Percentiles rank a stretch among this genome's conserved stretches.
These are phyloP conservation scores for Artibeus jamaicensis DNA, from an alignment of 2,797 vertebrate species.

Conservation along the genomic window DNA sequence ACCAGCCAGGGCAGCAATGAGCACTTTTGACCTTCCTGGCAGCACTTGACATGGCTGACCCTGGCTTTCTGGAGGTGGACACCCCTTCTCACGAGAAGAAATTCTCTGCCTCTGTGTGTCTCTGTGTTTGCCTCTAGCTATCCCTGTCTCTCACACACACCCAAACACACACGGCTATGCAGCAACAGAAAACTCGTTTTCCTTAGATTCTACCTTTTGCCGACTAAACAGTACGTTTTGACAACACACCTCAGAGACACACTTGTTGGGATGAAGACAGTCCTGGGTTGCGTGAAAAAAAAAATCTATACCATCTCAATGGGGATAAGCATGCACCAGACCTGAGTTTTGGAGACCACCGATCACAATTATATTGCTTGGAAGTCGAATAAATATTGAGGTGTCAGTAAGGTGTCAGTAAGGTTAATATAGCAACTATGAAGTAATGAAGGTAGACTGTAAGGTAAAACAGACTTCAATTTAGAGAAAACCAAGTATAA, in stretches of 20 bases:
- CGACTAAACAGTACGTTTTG: not conserved
- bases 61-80: not conserved
- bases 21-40: not conserved
- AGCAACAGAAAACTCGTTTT: constrained; percentile 14
- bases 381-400: constrained; percentile 33
- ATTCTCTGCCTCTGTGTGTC: not conserved
- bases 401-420: not conserved
- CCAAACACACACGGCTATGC: not conserved
- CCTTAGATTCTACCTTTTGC: not conserved
- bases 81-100: not conserved
- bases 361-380: not conserved
- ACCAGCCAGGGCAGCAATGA: not conserved
- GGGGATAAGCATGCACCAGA: not conserved
- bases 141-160: not conserved
- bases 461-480: constrained; percentile 19
- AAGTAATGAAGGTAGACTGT: not conserved
- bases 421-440: constrained; percentile 2
- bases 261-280: not conserved
- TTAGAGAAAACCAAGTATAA: constrained; percentile 24
- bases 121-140: not conserved
- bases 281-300: not conserved
- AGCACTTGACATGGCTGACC: not conserved
- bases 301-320: not conserved
- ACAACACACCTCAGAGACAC: not conserved
- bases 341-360: not conserved